Evolutionary conservation across 2,888 invertebrate species (phyloP).

Genomic region (Orthosia gracilis): DNA sequence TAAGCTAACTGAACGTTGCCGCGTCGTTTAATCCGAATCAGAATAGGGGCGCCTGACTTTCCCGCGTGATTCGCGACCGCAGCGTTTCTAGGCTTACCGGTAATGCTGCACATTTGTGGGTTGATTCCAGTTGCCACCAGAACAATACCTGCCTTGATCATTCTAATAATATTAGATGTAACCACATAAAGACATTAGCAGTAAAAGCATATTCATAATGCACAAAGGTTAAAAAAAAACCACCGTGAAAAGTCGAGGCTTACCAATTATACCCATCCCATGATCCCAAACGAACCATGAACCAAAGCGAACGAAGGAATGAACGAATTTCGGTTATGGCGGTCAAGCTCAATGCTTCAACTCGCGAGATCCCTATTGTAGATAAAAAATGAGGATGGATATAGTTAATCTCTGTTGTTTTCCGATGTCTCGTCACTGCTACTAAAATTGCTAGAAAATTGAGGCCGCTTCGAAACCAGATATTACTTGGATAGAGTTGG

Average conservation of each 20-base stretch:
- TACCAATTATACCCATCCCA: too few species aligned
- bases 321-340: too few species aligned
- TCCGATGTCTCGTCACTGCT: too few species aligned
- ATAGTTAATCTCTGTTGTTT: background rate
- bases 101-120: constrained; percentile 65
- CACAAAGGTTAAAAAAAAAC: too few species aligned
- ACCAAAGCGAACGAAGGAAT: too few species aligned
- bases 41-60: constrained; percentile 59
- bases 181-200: constrained; percentile 21
- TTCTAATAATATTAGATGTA: constrained; percentile 33
- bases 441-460: background rate
- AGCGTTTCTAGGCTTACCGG: constrained; percentile 65
- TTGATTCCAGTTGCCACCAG: constrained; percentile 50
- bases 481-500: background rate
- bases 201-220: background rate
- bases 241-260: too few species aligned
- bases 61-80: constrained; percentile 66
- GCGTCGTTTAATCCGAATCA: constrained; percentile 14
- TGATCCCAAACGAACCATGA: too few species aligned
- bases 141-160: constrained; percentile 23
- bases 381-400: background rate
- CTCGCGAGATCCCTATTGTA: too few species aligned
- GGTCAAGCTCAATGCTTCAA: too few species aligned
- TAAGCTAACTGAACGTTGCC: background rate
- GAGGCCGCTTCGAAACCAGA: too few species aligned